These are phyloP conservation scores for Drymonia ruficornis DNA, from an alignment of 2,888 invertebrate species.

Conservation along the genomic window DNA sequence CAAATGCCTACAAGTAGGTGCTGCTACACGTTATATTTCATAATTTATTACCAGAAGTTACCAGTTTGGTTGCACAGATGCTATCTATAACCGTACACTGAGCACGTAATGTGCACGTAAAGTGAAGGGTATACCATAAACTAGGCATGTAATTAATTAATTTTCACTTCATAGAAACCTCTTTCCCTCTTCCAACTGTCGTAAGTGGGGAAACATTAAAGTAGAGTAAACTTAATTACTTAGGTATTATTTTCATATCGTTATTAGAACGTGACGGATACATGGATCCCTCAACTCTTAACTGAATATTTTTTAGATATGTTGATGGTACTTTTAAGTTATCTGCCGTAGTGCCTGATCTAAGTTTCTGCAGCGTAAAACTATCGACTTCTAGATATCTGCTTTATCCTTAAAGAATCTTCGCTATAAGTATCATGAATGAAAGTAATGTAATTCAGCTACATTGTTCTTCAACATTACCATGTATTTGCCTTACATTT, in stretches of 20 bases:
- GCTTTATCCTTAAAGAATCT: too few species aligned
- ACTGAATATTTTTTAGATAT: too few species aligned
- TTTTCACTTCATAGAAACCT: slow-evolving; percentile 10
- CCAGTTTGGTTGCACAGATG: slow-evolving; percentile 33
- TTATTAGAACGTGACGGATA: too few species aligned
- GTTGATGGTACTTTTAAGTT: too few species aligned
- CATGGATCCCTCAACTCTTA: too few species aligned
- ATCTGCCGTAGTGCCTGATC: too few species aligned
- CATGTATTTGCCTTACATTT: neutral
- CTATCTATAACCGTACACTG: slow-evolving; percentile 25
- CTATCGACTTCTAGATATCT: too few species aligned
- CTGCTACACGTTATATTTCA: slow-evolving; percentile 32
- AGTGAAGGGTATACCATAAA: slow-evolving; percentile 31
- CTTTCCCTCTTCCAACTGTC: neutral
- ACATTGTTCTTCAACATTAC: neutral
- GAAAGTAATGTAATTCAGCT: neutral
- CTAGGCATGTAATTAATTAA: slow-evolving; percentile 5
- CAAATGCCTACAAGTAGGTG: slow-evolving; percentile 20
- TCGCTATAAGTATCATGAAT: too few species aligned
- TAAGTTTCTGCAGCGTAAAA: too few species aligned
- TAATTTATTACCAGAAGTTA: slow-evolving; percentile 36
- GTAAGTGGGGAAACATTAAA: neutral
- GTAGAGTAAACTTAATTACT: too few species aligned
- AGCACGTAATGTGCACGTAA: slow-evolving; percentile 22
- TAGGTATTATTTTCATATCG: too few species aligned